Evolutionary conservation across 2,888 invertebrate species (phyloP).

Genomic region (Apocheima hispidaria): DNA sequence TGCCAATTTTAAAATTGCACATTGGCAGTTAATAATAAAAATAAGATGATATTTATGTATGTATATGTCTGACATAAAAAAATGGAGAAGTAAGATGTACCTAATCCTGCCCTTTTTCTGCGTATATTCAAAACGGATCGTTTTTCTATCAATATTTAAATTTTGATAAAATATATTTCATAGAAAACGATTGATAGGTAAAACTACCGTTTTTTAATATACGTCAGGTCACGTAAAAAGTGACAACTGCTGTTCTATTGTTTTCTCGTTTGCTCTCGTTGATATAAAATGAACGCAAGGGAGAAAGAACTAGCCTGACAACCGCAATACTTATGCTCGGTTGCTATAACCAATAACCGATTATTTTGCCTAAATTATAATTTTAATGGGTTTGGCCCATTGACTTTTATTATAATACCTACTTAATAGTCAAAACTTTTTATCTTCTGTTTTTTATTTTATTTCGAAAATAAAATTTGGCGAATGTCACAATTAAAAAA

Average conservation of each 20-base stretch:
- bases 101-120: not conserved
- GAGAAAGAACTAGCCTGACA: not conserved
- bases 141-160: not conserved
- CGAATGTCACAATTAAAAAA: too few relatives aligned
- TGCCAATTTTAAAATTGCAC: constrained; percentile 62
- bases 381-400: too few relatives aligned
- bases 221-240: not conserved
- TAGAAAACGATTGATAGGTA: not conserved
- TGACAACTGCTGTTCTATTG: not conserved
- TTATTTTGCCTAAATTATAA: not conserved
- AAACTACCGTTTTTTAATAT: not conserved
- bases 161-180: not conserved
- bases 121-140: not conserved
- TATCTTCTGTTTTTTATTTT: too few relatives aligned
- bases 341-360: not conserved
- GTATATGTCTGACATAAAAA: constrained; percentile 50
- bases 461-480: too few relatives aligned
- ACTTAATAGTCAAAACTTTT: too few relatives aligned
- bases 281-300: not conserved
- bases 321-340: not conserved
- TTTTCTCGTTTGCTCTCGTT: not conserved
- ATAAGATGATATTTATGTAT: constrained; percentile 58
- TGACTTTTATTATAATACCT: too few relatives aligned
- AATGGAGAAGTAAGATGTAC: constrained; percentile 35
- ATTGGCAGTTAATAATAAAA: constrained; percentile 57